A percentile compares a stretch with the other conserved stretches of the same genome.
Conservation (phyloP, 1,140 invertebrate species). For the Hycleus phaleratus region DNA sequence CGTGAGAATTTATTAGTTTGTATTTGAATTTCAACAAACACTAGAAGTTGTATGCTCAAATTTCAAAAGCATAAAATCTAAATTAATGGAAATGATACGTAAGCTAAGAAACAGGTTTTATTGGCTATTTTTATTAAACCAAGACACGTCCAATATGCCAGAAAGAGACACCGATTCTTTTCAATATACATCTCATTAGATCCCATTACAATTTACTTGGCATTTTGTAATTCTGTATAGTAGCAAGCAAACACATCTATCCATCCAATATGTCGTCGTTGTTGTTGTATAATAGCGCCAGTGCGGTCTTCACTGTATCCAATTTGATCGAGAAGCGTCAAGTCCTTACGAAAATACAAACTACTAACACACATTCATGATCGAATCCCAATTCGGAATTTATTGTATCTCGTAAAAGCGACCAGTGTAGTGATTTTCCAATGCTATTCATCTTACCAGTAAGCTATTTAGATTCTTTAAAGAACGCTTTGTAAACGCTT, state of each 20-base stretch:
- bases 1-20: too few relatives aligned
- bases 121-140: too few relatives aligned
- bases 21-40: too few relatives aligned
- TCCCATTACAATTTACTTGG: conserved; percentile 11
- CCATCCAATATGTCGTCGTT: not conserved
- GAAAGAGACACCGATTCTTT: too few relatives aligned
- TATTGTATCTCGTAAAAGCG: conserved; percentile 24
- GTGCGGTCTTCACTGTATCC: conserved; percentile 1
- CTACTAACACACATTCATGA: conserved; percentile 7
- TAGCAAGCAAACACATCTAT: conserved; percentile 12
- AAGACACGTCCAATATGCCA: too few relatives aligned
- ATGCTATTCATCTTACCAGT: conserved; percentile 21
- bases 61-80: too few relatives aligned
- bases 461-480: conserved; percentile 21
- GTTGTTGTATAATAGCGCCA: not conserved
- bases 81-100: too few relatives aligned
- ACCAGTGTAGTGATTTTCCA: conserved; percentile 28
- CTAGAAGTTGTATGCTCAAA: too few relatives aligned
- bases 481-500: not conserved
- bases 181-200: conserved; percentile 7
- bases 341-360: not conserved
- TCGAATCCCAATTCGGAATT: conserved; percentile 18
- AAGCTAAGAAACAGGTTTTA: too few relatives aligned
- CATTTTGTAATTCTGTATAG: not conserved
- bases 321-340: conserved; percentile 2